Percentiles rank a stretch among this genome's conserved stretches.
Conservation (phyloP, 2,888 invertebrate species). For the Melinopterus prodromus region DNA sequence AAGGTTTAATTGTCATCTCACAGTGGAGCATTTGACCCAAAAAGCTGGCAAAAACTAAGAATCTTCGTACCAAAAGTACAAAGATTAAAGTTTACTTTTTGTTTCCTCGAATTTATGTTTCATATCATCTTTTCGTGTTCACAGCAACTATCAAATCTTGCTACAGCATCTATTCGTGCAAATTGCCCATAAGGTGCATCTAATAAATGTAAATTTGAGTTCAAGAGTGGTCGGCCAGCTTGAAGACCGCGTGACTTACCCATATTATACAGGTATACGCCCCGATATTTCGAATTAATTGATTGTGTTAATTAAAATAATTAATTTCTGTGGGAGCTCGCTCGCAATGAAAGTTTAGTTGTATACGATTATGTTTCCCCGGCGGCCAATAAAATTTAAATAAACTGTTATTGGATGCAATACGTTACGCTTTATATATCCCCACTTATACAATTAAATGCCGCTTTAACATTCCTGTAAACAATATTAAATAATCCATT, state of each 20-base stretch:
- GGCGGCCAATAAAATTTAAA: background rate
- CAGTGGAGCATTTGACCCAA: too few relatives aligned
- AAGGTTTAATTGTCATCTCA: too few relatives aligned
- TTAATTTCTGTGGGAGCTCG: background rate
- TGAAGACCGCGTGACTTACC: background rate
- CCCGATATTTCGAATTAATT: background rate
- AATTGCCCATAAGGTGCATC: background rate
- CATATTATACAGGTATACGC: background rate
- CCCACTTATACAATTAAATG: background rate
- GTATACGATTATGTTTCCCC: background rate
- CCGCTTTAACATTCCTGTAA: background rate
- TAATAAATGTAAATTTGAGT: background rate
- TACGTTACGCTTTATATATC: background rate
- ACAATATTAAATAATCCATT: constrained; percentile 4
- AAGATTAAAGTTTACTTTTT: too few relatives aligned
- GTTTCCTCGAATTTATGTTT: too few relatives aligned
- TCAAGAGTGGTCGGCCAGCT: background rate
- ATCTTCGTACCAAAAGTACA: too few relatives aligned
- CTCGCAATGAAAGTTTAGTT: background rate
- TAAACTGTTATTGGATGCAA: background rate
- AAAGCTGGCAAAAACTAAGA: too few relatives aligned
- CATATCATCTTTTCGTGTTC: too few relatives aligned
- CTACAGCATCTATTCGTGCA: background rate
- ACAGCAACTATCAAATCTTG: background rate
- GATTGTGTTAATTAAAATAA: constrained; percentile 4